These are phyloP conservation scores for Drosophila tanythrix DNA, from an alignment of 2,888 invertebrate species.

Conservation along the genomic window DNA sequence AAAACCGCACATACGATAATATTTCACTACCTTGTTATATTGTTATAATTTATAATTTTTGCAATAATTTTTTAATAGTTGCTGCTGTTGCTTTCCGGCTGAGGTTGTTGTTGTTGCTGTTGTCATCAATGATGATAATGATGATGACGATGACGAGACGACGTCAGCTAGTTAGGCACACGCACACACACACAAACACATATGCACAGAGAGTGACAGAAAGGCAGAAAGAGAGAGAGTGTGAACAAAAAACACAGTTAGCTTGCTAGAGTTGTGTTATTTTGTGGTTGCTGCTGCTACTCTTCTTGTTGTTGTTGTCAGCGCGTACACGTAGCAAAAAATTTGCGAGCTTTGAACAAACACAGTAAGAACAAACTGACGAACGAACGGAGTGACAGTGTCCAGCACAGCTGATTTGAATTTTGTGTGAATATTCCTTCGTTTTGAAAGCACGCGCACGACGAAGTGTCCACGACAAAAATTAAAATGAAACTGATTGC, in stretches of 20 bases:
- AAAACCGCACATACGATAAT: constrained; percentile 62
- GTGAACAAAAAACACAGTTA: constrained; percentile 51
- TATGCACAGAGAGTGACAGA: constrained; percentile 34
- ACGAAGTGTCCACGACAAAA: constrained; percentile 68
- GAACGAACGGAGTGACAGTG: constrained; percentile 73
- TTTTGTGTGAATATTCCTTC: constrained; percentile 47
- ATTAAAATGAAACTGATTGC: constrained; percentile 69
- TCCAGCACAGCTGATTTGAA: constrained; percentile 60
- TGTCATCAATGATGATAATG: constrained; percentile 27
- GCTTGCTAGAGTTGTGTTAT: constrained; percentile 38
- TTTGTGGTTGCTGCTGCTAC: constrained; percentile 25
- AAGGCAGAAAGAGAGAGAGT: constrained; percentile 44
- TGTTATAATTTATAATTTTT: constrained; percentile 57
- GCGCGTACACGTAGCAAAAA: constrained; percentile 60
- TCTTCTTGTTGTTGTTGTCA: constrained; percentile 36
- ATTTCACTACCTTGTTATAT: constrained; percentile 60
- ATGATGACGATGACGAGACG: constrained; percentile 46
- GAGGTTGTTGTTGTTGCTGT: constrained; percentile 14
- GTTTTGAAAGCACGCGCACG: constrained; percentile 54
- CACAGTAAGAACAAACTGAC: constrained; percentile 73
- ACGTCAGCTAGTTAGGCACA: constrained; percentile 67
- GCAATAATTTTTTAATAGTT: constrained; percentile 37
- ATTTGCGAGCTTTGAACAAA: constrained; percentile 65
- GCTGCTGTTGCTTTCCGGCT: constrained; percentile 14
- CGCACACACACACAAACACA: constrained; percentile 41